phyloP scores from a whole-genome alignment of 1,140 invertebrate genomes.

The Atopsyche davidsoni region DNA sequence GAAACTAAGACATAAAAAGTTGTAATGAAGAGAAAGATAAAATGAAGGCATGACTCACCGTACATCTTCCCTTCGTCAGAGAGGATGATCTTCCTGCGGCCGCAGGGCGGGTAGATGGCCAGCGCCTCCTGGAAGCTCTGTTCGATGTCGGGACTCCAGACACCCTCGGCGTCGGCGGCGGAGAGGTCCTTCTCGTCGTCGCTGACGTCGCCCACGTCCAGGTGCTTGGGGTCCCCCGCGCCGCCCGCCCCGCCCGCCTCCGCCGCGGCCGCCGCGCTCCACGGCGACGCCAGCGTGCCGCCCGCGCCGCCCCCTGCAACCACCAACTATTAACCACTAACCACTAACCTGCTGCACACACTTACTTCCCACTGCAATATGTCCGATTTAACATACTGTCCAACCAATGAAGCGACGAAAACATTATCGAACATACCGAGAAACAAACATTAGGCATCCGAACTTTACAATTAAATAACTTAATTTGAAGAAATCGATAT shows the following conservation, averaged over 20 bases:
- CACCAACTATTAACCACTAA: too few species aligned
- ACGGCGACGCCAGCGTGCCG: constrained; percentile 80
- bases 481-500: too few species aligned
- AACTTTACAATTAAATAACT: too few species aligned
- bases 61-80: constrained; percentile 99
- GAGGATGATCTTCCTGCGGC: constrained; percentile 97
- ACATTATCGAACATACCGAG: too few species aligned
- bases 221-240: constrained; percentile 72
- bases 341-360: too few species aligned
- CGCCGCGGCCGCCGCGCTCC: constrained; percentile 58
- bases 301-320: constrained; percentile 26
- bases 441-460: too few species aligned
- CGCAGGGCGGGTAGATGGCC: constrained; percentile 99
- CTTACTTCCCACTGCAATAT: too few species aligned
- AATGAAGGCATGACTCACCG: constrained; percentile 67
- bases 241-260: constrained; percentile 65
- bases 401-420: too few species aligned
- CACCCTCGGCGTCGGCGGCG: constrained; percentile 95
- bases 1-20: neutral
- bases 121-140: constrained; percentile 99
- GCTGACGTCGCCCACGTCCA: constrained; percentile 78
- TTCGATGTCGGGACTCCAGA: constrained; percentile 99
- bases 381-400: too few species aligned
- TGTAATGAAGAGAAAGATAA: neutral
- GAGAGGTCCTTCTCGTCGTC: constrained; percentile 73